Conservation (phyloP, 2,113 vertebrate species). For the Barnardius zonarius region DNA sequence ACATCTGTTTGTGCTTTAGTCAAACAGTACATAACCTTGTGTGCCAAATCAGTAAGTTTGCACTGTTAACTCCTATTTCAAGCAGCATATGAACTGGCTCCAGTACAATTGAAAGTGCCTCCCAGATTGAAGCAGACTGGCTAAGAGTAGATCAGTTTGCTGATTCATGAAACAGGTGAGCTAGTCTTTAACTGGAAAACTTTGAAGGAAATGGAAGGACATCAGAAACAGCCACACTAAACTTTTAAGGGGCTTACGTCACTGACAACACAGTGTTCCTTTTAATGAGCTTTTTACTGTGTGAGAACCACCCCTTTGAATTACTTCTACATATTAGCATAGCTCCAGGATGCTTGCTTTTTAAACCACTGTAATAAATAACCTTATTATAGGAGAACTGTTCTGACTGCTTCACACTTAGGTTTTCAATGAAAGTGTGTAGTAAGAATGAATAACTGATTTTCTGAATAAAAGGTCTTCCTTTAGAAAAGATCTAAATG, state of each 20-base stretch:
- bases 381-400: not conserved
- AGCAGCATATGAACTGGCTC: conserved; percentile 5
- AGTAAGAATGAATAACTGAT: not conserved
- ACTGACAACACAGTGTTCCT: not conserved
- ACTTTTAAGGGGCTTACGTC: not conserved
- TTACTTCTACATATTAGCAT: not conserved
- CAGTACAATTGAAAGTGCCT: not conserved
- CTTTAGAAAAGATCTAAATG: not conserved
- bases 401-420: not conserved
- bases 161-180: not conserved
- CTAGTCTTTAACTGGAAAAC: not conserved
- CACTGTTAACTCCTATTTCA: conserved; percentile 22
- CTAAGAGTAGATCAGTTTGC: not conserved
- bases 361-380: not conserved
- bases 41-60: conserved; percentile 37
- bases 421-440: not conserved
- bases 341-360: not conserved
- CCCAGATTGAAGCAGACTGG: not conserved
- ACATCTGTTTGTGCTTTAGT: conserved; percentile 51
- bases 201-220: not conserved
- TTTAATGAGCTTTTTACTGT: not conserved
- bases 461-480: not conserved
- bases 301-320: not conserved
- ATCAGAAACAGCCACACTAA: not conserved
- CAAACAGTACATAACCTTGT: conserved; percentile 13